Base-by-base conservation (phyloP, 1,140 invertebrate species). In the Temnothorax nylanderi region DNA sequence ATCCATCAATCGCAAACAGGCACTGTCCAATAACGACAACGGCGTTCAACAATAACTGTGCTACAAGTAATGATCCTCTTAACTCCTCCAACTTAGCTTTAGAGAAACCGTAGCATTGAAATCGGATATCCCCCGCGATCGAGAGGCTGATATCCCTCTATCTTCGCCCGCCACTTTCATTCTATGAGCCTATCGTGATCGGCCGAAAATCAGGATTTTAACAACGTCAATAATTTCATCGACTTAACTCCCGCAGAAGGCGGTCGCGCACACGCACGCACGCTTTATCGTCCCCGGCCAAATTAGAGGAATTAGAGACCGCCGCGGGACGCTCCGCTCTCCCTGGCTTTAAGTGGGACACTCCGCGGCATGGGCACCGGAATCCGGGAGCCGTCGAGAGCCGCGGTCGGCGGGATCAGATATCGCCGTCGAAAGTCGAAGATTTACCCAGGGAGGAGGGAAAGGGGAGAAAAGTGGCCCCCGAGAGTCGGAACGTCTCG, bases 321-420 rank as follows among this genome's bases (percentile, higher is more conserved):
- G 47, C 89, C 69, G 77, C 86, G 60, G 88, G 88, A 81, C 47
- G 16, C 26, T 26, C 26, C 26, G 37, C 74, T 34, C 49, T 47
- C 2, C 11, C 64, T 18, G 32, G 7, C 32, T 64, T 37, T 64
- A 60, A 44, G 51, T 62, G 58, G 32, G 51, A 56, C 26, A 71
- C 85, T 74, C 56, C 65, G 34, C 34, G 64, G 49, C 26, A 26
- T 26, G 26, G 26, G 26, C 41, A 44, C 26, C 65, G 75, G 85
- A 91, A 92, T 91, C 88, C 93, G 82, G 92, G 77, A 92, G 93
- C 91, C 86, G 89, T 92, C 58, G 58, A 49, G 62, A 58, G 74
- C 8, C 34, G 54, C 44, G 13, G 41, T 44, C 71, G 18, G 51
- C 77, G 76, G 86, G 85, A 93, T 93, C 92, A 91, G 92, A 93